Evolutionary conservation across 1,140 invertebrate genomes (phyloP), one percentile per base, ranked within the genome.

Genomic region (Macrotrachela quadricornifera): DNA sequence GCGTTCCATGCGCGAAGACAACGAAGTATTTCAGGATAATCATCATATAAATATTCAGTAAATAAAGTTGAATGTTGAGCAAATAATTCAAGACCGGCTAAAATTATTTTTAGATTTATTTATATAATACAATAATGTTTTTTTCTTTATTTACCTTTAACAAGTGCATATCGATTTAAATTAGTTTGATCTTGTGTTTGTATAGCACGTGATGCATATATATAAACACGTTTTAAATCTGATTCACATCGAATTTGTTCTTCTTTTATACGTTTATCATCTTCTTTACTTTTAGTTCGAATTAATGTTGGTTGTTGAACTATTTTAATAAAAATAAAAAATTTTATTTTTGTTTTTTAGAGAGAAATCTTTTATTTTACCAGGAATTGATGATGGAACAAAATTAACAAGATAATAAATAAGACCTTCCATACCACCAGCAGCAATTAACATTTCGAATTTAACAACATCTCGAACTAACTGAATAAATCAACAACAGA

Each of bases 401-500:
- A 70, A 70, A 52, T 70, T 63, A 30, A 64, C 56, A 9, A 71
- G 51, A 51, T 60, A 64, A 40, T 59, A 56, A 39, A 59, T 63
- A 18, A 70, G 60, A 12, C 66, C 67, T 46, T 64, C 60, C 18
- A 71, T 50, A 58, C 64, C 65, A 14, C 68, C 69, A 47, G 62
- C 56, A 50, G 70, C 67, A 16, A 68, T 56, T n/a, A 59, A 41
- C 21, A 67, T 30, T 49, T 69, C 66, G 12, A 65, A 60, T 55
- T 68, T 65, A 41, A 60, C 60, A n/a, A 60, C 61, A 49, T 66
- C 66, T 40, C 60, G 57, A 43, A 54, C 65, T 62, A 68, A 64
- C 64, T 68, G 50, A 16, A 37, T 58, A 56, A 40, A 14, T 18
- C 49, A 54, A 44, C 45, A 44, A 44, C 49, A 30, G n/a, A 49